These are phyloP conservation scores for Colistium nudipinnis DNA, from an alignment of 2,113 vertebrate genomes.

Conservation along the genomic window DNA sequence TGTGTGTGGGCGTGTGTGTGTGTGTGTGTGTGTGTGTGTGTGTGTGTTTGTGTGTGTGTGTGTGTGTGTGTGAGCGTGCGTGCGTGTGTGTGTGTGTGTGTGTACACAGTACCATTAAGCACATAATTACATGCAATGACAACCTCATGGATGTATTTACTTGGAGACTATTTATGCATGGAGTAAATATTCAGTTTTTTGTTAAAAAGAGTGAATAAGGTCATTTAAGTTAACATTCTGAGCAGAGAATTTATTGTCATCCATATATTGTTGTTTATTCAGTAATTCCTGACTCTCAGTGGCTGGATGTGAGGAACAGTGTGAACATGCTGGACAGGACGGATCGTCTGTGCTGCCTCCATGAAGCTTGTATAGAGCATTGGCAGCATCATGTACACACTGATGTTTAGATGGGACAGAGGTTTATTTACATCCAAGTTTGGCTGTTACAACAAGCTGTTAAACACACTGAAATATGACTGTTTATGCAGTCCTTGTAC, in stretches of 20 bases:
- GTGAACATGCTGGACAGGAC: conserved; percentile 19
- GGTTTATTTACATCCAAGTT: conserved; percentile 52
- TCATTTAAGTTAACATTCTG: too few relatives aligned
- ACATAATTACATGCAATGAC: too few relatives aligned
- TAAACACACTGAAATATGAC: conserved; percentile 40
- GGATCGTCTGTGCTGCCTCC: conserved; percentile 1
- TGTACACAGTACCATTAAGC: too few relatives aligned
- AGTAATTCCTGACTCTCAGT: conserved; percentile 11
- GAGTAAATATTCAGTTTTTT: too few relatives aligned
- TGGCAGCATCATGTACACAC: conserved; percentile 56
- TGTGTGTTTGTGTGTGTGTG: too few relatives aligned
- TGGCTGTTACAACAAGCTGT: conserved; percentile 42
- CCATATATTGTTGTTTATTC: conserved; percentile 2
- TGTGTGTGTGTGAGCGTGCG: too few relatives aligned
- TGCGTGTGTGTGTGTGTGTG: too few relatives aligned
- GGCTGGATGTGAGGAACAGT: conserved; percentile 41
- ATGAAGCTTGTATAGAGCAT: conserved; percentile 29
- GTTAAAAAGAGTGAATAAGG: too few relatives aligned
- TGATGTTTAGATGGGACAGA: conserved; percentile 47
- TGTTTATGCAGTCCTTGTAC: conserved; percentile 20
- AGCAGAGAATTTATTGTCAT: not conserved
- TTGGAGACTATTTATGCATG: not conserved
- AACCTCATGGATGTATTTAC: not conserved
- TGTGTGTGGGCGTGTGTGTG: too few relatives aligned
- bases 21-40: too few relatives aligned